phyloP scores from a whole-genome alignment of 2,113 vertebrate species.

The Brevimyrus niger region DNA sequence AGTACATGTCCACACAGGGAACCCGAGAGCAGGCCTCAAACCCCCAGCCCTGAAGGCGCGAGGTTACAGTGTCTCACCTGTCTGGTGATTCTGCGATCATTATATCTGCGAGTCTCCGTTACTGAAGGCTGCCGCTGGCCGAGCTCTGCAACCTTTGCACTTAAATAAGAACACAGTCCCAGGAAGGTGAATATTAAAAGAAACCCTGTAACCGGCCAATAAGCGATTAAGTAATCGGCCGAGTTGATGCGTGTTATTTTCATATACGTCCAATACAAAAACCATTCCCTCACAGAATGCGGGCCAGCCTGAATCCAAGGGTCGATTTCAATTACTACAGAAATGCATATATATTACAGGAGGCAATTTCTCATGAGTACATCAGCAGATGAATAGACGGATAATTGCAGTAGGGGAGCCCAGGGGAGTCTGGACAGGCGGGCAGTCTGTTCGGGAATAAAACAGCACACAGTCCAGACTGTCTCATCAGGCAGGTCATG shows the following conservation, averaged over 20 bases:
- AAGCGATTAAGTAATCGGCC: neutral
- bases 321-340: conserved; percentile 12
- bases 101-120: neutral
- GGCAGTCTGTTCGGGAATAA: neutral
- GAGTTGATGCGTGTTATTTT: neutral
- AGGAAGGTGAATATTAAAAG: neutral
- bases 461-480: conserved; percentile 7
- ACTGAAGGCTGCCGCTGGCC: neutral
- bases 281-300: neutral
- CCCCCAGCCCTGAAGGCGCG: neutral
- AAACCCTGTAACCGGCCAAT: neutral
- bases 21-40: neutral
- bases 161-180: neutral
- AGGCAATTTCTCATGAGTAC: conserved; percentile 1
- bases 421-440: conserved; percentile 1
- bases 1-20: neutral
- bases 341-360: conserved; percentile 9
- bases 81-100: neutral
- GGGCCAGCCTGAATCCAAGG: neutral
- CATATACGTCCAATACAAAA: neutral
- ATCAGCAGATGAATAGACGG: conserved; percentile 5
- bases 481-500: conserved; percentile 7
- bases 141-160: neutral
- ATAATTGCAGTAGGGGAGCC: conserved; percentile 16
- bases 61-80: neutral